Conservation (phyloP, 2,113 vertebrate genomes). For the Thamnophis sirtalis region DNA sequence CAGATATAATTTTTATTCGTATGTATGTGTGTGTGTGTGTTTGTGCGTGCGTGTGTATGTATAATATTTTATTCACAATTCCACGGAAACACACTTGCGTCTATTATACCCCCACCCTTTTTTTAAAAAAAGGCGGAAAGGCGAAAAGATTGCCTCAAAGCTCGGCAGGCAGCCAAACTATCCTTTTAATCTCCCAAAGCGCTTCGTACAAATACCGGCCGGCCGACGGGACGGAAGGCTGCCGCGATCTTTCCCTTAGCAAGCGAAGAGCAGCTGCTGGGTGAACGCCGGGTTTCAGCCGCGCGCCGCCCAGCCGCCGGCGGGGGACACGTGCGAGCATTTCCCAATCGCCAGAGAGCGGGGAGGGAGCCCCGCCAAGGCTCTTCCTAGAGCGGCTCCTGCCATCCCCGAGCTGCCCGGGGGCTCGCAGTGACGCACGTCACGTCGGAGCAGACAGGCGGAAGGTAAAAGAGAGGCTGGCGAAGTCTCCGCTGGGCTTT, state of each 20-base stretch:
- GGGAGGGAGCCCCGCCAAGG: constrained; percentile 4
- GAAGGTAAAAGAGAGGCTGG: constrained; percentile 7
- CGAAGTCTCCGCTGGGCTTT: neutral
- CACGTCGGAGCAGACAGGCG: constrained; percentile 20
- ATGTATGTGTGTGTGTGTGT: no score
- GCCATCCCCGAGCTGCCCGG: neutral
- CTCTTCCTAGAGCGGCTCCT: neutral
- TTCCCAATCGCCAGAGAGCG: constrained; percentile 18
- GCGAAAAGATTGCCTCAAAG: neutral
- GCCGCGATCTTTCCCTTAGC: neutral
- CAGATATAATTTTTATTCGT: no score
- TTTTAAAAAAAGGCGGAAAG: neutral
- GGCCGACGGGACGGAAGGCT: neutral
- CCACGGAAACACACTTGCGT: neutral
- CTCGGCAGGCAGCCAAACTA: neutral
- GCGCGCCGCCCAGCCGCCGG: neutral
- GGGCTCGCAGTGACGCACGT: constrained; percentile 33
- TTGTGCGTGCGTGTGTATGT: no score
- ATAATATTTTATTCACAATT: neutral
- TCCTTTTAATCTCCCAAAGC: neutral
- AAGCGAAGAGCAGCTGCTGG: neutral
- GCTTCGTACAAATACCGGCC: neutral
- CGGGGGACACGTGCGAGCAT: constrained; percentile 7
- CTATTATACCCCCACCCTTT: neutral
- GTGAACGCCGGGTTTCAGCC: neutral